Base-by-base conservation (phyloP, 2,888 invertebrate genomes). In the Amiota mariae region DNA sequence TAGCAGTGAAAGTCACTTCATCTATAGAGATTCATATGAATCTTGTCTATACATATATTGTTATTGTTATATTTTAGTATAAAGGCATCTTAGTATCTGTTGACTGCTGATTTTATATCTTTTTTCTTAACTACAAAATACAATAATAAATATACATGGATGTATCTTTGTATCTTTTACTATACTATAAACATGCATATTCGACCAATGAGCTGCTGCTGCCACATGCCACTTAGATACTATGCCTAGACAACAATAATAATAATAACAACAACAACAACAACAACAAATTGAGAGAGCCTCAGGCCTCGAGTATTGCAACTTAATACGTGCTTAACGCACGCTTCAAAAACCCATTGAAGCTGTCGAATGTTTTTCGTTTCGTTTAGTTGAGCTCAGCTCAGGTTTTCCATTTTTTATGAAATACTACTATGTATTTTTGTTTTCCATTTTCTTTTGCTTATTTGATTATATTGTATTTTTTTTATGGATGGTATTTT, bases 1-100 rank as follows among this genome's bases (percentile, higher is more conserved):
- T 77, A 77, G 73, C 79, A 84, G 82, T 82, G 82, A 82, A 82
- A 82, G 82, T 84, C 81, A 36, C 36, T 36, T 36, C 6, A 36
- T 36, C 36, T 36, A 24, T n/a, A 36, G 2, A 36, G 36, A 36
- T 36, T 0, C 36, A 36, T 36, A 6, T 36, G 36, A n/a, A n/a
- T n/a, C n/a, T n/a, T n/a, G n/a, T n/a, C n/a, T 36, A 36, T 6
- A 36, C 8, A 36, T 36, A 6, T 36, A 6, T 3, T 1, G 3
- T 1, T 36, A 36, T 36, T 36, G 36, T 36, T 36, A 6, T 36
- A 36, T 36, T 36, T 36, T 36, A 2, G 36, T 36, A n/a, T n/a
- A 36, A 36, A 36, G 36, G 3, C 36, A 36, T 36, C 36, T 36
- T 6, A 36, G 36, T 36, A 6, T 36, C 36, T 36, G 36, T 36